A percentile compares a stretch with the other conserved stretches of the same genome.
Evolutionary conservation across 2,888 invertebrate genomes (phyloP).

Genomic region (Drosophila meridiana): DNA sequence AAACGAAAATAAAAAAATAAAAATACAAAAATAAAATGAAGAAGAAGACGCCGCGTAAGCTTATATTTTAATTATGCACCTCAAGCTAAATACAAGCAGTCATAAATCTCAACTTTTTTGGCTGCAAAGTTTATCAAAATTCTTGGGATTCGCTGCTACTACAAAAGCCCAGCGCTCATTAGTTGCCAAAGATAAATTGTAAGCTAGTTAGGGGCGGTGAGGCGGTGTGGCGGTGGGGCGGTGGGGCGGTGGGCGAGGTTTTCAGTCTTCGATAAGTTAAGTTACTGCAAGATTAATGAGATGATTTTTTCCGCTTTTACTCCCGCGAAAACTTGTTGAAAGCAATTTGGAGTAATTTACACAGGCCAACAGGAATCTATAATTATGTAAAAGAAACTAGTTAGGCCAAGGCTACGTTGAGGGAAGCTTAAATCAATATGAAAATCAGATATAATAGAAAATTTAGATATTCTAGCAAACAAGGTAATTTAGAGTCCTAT

Average conservation of each 20-base stretch:
- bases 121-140: slow-evolving; percentile 57
- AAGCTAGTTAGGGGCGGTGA: slow-evolving; percentile 18
- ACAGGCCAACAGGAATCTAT: not conserved
- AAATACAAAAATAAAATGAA: too few relatives aligned
- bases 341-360: slow-evolving; percentile 27
- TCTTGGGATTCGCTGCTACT: slow-evolving; percentile 25
- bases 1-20: not conserved
- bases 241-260: not conserved
- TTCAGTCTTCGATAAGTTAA: slow-evolving; percentile 44
- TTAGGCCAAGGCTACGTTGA: too few relatives aligned
- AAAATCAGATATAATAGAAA: too few relatives aligned
- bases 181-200: slow-evolving; percentile 69
- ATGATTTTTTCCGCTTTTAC: slow-evolving; percentile 9
- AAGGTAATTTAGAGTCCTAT: too few relatives aligned
- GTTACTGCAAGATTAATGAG: slow-evolving; percentile 71
- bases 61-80: slow-evolving; percentile 45
- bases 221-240: not conserved
- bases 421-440: too few relatives aligned
- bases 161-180: slow-evolving; percentile 46
- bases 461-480: too few relatives aligned
- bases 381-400: not conserved
- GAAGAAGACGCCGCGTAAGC: not conserved
- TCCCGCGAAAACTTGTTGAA: slow-evolving; percentile 19
- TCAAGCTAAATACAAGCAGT: slow-evolving; percentile 21
- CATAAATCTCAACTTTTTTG: slow-evolving; percentile 71